Percentiles rank a stretch among this genome's conserved stretches.
Evolutionary conservation across 2,888 invertebrate genomes (phyloP).

Genomic region (Pilophorus perplexus): DNA sequence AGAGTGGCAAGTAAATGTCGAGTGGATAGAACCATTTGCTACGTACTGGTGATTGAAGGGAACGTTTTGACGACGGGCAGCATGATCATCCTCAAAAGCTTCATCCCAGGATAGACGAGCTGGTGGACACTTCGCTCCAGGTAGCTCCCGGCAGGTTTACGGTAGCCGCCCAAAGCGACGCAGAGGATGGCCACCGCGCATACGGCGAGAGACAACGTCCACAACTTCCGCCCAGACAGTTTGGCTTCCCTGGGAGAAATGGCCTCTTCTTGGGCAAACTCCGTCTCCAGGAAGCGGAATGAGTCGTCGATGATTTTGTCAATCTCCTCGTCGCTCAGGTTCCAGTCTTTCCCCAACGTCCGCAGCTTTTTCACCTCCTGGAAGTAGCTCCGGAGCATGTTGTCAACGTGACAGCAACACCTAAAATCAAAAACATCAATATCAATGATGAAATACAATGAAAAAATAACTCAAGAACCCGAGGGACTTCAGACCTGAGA

Average conservation of each 20-base stretch:
- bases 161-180: conserved; percentile 58
- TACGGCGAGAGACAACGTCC: conserved; percentile 29
- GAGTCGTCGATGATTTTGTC: conserved; percentile 60
- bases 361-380: conserved; percentile 60
- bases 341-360: conserved; percentile 59
- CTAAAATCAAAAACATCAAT: neutral
- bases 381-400: conserved; percentile 48
- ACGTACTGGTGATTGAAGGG: conserved; percentile 68
- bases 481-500: neutral
- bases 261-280: conserved; percentile 31
- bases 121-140: conserved; percentile 72
- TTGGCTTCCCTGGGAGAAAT: conserved; percentile 11
- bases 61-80: conserved; percentile 73
- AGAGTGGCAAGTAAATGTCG: neutral
- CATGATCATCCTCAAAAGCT: conserved; percentile 67
- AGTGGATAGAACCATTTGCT: neutral
- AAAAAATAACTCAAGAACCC: neutral
- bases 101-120: conserved; percentile 76
- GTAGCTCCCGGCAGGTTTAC: conserved; percentile 61
- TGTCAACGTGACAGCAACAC: conserved; percentile 6
- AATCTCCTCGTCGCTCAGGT: conserved; percentile 64
- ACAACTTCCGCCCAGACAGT: conserved; percentile 16
- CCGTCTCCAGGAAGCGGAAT: conserved; percentile 54
- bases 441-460: neutral
- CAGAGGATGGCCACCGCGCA: conserved; percentile 48